Percentiles rank a stretch among this genome's conserved stretches.
These are phyloP conservation scores for Etheostoma perlongum DNA, from an alignment of 2,797 vertebrate species.

Conservation along the genomic window DNA sequence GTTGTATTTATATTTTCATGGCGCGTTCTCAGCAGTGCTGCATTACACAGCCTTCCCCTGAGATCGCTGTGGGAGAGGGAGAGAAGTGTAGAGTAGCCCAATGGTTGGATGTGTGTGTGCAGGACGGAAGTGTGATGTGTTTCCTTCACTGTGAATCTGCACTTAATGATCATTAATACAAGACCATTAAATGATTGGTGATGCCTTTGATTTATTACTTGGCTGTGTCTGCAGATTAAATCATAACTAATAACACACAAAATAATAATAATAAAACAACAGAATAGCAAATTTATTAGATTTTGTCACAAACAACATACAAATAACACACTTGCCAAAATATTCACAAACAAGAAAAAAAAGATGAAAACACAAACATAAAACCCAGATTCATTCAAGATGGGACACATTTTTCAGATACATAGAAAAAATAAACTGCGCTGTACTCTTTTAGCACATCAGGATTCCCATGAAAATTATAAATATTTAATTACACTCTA, in stretches of 20 bases:
- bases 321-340: background rate
- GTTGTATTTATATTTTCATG: slow-evolving; percentile 97
- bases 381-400: slow-evolving; percentile 9
- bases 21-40: slow-evolving; percentile 97
- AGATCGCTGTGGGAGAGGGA: slow-evolving; percentile 81
- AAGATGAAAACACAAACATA: background rate
- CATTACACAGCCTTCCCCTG: slow-evolving; percentile 90
- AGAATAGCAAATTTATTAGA: background rate
- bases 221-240: background rate
- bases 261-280: background rate
- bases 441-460: background rate
- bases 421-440: background rate
- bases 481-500: background rate
- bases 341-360: background rate
- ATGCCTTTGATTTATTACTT: background rate
- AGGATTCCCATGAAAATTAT: background rate
- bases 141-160: slow-evolving; percentile 28
- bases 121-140: slow-evolving; percentile 4
- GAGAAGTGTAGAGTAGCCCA: slow-evolving; percentile 36
- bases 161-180: slow-evolving; percentile 16
- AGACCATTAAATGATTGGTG: slow-evolving; percentile 3
- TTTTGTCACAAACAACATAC: background rate
- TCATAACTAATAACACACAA: background rate
- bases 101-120: slow-evolving; percentile 26
- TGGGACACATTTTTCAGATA: background rate